These are phyloP conservation scores for Uropsilus gracilis DNA, from an alignment of 2,113 vertebrate species.

Conservation along the genomic window DNA sequence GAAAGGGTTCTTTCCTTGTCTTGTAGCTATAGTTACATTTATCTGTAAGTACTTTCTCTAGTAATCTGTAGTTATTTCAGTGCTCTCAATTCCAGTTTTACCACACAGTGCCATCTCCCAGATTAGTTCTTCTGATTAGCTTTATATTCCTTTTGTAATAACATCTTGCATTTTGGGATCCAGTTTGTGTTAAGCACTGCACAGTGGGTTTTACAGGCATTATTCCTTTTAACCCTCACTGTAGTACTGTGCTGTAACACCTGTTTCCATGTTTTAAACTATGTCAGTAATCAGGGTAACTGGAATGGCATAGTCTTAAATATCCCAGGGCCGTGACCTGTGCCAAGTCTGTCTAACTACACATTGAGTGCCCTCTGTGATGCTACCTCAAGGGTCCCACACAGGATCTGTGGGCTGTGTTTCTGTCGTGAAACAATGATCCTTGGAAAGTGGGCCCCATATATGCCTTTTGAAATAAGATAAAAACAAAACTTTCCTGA, in stretches of 20 bases:
- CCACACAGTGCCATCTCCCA: neutral
- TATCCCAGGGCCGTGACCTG: neutral
- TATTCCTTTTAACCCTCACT: neutral
- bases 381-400: neutral
- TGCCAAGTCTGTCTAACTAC: neutral
- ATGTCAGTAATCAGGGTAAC: neutral
- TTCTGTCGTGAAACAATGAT: slow-evolving; percentile 1
- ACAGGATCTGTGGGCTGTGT: neutral
- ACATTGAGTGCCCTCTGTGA: neutral
- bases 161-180: neutral
- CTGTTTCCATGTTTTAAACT: neutral
- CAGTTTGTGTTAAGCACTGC: neutral
- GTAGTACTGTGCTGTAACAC: neutral
- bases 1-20: neutral
- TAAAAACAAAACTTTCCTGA: neutral
- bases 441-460: neutral
- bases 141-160: neutral
- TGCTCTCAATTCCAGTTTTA: neutral
- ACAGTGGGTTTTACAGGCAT: neutral
- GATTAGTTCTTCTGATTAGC: neutral
- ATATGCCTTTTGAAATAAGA: neutral
- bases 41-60: neutral
- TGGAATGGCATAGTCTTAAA: neutral
- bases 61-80: neutral
- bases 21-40: too few relatives aligned